Percentiles rank a stretch among this genome's conserved stretches.
phyloP scores from a whole-genome alignment of 2,113 vertebrate genomes.

The Onychorhynchus coronatus region DNA sequence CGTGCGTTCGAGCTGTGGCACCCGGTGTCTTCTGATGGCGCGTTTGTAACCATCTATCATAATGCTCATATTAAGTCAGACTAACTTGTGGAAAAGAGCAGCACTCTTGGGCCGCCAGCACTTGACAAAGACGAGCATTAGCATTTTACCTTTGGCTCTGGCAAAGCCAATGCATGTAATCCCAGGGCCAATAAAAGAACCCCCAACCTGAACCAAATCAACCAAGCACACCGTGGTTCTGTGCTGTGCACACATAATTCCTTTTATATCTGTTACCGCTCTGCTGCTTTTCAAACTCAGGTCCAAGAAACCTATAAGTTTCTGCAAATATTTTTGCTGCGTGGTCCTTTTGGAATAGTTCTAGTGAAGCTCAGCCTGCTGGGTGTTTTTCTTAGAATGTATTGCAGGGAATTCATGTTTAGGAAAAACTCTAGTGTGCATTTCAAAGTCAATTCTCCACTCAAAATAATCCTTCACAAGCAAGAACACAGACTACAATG shows the following conservation, averaged over 20 bases:
- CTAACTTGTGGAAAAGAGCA: background rate
- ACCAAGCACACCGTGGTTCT: background rate
- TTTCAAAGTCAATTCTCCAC: background rate
- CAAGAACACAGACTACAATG: background rate
- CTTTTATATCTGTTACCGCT: background rate
- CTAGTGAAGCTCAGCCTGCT: background rate
- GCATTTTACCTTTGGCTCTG: background rate
- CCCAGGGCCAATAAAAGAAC: background rate
- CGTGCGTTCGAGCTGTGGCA: background rate
- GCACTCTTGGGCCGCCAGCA: background rate
- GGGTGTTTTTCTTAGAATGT: background rate
- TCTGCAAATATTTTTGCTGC: background rate
- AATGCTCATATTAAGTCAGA: background rate
- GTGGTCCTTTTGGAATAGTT: background rate
- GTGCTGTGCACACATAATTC: background rate
- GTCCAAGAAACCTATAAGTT: background rate
- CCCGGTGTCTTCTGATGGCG: fast-evolving
- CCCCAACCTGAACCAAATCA: background rate
- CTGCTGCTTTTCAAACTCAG: background rate
- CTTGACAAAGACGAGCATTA: background rate
- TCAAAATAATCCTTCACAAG: background rate
- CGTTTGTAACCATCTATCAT: fast-evolving
- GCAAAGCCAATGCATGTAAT: background rate
- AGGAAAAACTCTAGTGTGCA: background rate
- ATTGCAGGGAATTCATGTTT: background rate